phyloP scores from a whole-genome alignment of 2,113 vertebrate genomes.

The Cinclus cinclus region DNA sequence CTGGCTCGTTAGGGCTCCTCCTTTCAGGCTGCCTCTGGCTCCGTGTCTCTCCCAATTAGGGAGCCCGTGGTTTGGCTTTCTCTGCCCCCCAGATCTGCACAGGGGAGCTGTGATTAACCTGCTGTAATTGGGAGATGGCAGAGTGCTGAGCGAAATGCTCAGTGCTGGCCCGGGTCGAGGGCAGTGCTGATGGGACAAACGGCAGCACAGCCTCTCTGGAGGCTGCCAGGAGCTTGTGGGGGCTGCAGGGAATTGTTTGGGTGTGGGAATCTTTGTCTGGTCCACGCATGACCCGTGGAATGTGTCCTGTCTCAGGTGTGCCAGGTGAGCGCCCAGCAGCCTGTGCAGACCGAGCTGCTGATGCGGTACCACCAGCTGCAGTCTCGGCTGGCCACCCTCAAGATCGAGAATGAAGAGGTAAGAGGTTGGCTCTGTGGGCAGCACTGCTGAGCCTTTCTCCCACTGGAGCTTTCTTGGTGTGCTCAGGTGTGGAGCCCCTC shows the following conservation, averaged over 20 bases:
- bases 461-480: accelerated
- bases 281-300: accelerated
- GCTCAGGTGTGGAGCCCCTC: background rate
- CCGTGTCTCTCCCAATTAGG: background rate
- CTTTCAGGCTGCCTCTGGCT: background rate
- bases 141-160: background rate
- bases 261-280: background rate
- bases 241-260: background rate
- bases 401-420: conserved; percentile 98
- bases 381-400: conserved; percentile 92
- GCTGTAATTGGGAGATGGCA: background rate
- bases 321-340: conserved; percentile 96
- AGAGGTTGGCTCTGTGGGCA: background rate
- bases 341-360: conserved; percentile 92
- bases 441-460: background rate
- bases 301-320: conserved; percentile 81
- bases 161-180: background rate
- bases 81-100: background rate
- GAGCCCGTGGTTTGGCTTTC: background rate
- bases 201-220: background rate
- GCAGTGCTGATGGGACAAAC: background rate
- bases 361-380: conserved; percentile 98
- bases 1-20: background rate
- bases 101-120: background rate
- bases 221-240: background rate